Percentiles rank a stretch among this genome's conserved stretches.
These are phyloP conservation scores for Hylyphantes graminicola DNA, from an alignment of 1,140 invertebrate species.

Conservation along the genomic window DNA sequence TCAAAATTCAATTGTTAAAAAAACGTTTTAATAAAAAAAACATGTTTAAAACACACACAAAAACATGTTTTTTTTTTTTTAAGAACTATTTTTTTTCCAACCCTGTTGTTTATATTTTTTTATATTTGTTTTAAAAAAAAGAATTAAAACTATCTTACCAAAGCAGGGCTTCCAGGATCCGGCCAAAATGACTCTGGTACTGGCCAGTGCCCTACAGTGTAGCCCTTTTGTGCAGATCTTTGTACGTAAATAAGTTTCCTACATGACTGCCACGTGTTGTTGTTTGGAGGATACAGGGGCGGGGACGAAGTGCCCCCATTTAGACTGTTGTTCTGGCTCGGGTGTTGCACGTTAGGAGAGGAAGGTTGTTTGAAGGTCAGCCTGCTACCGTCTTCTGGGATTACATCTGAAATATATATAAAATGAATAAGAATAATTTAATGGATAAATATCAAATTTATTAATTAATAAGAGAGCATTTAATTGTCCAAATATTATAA, in stretches of 20 bases:
- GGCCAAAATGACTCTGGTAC: constrained; percentile 99
- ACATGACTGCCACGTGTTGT: constrained; percentile 83
- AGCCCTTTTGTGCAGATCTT: constrained; percentile 89
- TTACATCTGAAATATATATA: background rate
- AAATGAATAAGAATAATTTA: too few relatives aligned
- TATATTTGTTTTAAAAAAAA: background rate
- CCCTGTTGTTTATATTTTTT: too few relatives aligned
- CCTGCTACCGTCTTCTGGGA: constrained; percentile 12
- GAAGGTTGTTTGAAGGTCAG: constrained; percentile 9
- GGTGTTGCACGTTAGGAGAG: constrained; percentile 32
- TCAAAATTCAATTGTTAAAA: too few relatives aligned
- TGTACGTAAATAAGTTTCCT: constrained; percentile 93
- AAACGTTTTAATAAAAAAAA: too few relatives aligned
- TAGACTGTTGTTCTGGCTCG: background rate
- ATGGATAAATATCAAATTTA: too few relatives aligned
- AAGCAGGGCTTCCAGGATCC: constrained; percentile 80
- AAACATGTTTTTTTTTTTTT: too few relatives aligned
- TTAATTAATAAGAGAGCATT: too few relatives aligned
- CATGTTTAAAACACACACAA: too few relatives aligned
- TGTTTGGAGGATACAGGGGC: constrained; percentile 20
- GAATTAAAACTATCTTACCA: constrained; percentile 70
- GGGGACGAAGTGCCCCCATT: constrained; percentile 41
- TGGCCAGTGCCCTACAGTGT: constrained; percentile 96
- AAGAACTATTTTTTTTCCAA: too few relatives aligned
- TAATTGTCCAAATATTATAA: too few relatives aligned